Conservation (phyloP, 1,140 invertebrate genomes). For the Drosophila lowei region DNA sequence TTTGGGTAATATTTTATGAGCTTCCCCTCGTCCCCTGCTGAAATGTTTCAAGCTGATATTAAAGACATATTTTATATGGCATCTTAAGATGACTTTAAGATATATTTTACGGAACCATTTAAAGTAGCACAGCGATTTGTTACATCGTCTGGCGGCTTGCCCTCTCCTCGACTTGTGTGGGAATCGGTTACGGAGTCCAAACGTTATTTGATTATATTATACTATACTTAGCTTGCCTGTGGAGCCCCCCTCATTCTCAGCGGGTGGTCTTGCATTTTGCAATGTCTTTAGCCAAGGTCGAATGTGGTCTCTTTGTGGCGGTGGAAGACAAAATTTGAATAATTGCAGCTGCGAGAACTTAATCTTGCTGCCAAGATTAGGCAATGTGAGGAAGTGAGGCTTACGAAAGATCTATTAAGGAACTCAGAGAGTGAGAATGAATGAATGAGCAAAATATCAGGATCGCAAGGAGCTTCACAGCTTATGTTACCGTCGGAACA, state of each 20-base stretch:
- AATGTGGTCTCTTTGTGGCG: no score
- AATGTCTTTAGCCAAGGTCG: neutral
- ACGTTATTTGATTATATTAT: slow-evolving; percentile 1
- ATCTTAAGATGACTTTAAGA: slow-evolving; percentile 62
- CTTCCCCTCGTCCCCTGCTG: neutral
- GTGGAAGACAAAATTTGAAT: no score
- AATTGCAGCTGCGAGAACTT: no score
- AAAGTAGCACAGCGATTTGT: slow-evolving; percentile 73
- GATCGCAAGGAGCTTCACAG: no score
- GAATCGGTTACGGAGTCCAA: slow-evolving; percentile 23
- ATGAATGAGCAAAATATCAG: no score
- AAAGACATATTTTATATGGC: slow-evolving; percentile 68
- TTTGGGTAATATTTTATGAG: slow-evolving; percentile 20
- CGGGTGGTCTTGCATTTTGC: slow-evolving; percentile 38
- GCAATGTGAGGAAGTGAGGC: no score
- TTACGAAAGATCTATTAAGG: no score
- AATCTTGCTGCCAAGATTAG: no score
- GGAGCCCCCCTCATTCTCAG: neutral
- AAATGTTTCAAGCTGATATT: slow-evolving; percentile 62
- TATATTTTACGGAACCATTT: slow-evolving; percentile 69
- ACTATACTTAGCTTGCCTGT: no score
- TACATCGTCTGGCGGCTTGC: slow-evolving; percentile 21
- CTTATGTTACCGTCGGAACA: no score
- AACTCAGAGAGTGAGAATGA: no score
- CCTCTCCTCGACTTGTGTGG: slow-evolving; percentile 41